Conservation (phyloP, 1,140 invertebrate species). For the Aphaenogaster floridana region DNA sequence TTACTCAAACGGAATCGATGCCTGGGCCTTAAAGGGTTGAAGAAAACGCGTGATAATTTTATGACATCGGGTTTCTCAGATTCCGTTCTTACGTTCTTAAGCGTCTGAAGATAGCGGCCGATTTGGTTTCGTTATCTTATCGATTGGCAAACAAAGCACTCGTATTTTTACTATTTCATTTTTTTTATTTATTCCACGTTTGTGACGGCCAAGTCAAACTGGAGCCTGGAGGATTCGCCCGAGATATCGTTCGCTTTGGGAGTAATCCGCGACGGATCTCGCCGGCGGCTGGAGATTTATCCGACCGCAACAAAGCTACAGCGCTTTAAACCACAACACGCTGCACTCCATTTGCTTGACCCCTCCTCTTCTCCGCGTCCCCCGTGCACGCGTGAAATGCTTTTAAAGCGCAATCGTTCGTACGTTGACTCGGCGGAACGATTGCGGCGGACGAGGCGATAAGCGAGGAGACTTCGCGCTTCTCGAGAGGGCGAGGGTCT, state of each 20-base stretch:
- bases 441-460: conserved; percentile 48
- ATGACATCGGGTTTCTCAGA: background rate
- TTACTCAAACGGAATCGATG: too few species aligned
- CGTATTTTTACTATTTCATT: background rate
- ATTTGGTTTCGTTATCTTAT: background rate
- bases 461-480: conserved; percentile 42
- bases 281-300: background rate
- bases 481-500: background rate
- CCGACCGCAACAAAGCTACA: conserved; percentile 18
- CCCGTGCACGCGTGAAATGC: conserved; percentile 53
- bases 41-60: background rate
- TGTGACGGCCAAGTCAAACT: background rate
- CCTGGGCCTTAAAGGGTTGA: background rate
- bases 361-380: background rate
- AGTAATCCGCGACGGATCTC: background rate
- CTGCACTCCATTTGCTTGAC: background rate
- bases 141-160: background rate
- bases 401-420: conserved; percentile 70
- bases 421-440: conserved; percentile 68
- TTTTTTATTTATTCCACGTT: background rate
- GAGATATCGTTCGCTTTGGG: background rate
- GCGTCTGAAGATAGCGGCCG: background rate
- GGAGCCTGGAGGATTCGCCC: background rate
- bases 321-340: conserved; percentile 6
- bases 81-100: background rate